phyloP scores from a whole-genome alignment of 2,113 vertebrate genomes.

The Oreochromis tanganicae region DNA sequence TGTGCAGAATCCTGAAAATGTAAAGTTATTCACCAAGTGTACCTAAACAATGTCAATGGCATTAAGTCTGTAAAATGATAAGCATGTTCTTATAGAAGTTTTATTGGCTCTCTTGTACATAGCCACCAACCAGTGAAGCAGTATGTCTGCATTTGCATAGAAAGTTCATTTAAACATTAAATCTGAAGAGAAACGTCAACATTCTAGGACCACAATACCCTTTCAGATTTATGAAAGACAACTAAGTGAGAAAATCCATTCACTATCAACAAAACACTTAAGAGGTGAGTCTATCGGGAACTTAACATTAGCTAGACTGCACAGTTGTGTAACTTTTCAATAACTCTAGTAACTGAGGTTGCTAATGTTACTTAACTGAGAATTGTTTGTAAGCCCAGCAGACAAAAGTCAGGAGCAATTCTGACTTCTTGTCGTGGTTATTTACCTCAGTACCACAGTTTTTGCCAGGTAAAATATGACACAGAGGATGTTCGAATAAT shows the following conservation, averaged over 20 bases:
- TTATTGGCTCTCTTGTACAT: neutral
- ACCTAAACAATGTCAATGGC: neutral
- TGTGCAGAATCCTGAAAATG: neutral
- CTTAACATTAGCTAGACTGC: neutral
- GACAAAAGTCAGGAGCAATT: neutral
- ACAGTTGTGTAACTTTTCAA: neutral
- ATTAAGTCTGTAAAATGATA: neutral
- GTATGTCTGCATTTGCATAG: neutral
- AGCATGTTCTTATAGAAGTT: neutral
- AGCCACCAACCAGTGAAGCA: neutral
- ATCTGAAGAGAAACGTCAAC: neutral
- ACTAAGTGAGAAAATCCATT: neutral
- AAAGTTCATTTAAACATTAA: neutral
- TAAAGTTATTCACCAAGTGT: neutral
- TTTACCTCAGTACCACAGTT: neutral
- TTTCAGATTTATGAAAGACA: neutral
- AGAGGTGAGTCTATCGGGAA: too few species aligned
- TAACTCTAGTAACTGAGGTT: neutral
- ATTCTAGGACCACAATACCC: neutral
- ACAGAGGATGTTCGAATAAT: neutral
- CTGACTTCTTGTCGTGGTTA: neutral
- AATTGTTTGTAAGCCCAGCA: neutral
- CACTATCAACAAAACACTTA: neutral
- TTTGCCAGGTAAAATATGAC: neutral
- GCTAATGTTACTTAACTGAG: neutral